A percentile compares a stretch with the other conserved stretches of the same genome.
Evolutionary conservation across 2,113 vertebrate genomes (phyloP).

Genomic region (Oncorhynchus mykiss): DNA sequence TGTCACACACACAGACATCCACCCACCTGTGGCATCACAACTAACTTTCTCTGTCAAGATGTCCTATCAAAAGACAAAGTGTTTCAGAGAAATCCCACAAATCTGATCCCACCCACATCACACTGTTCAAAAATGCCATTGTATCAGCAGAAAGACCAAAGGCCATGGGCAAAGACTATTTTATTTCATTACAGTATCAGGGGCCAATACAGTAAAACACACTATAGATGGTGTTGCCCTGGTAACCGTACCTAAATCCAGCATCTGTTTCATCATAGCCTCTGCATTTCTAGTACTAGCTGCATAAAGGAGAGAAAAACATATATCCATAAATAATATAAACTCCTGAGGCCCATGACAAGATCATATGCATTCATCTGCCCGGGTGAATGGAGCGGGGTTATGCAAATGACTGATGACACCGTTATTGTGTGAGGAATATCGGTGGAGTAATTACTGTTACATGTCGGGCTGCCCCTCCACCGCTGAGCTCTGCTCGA

Average conservation of each 20-base stretch:
- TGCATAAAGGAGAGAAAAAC: conserved; percentile 40
- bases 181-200: not conserved
- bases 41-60: not conserved
- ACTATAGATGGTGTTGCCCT: not conserved
- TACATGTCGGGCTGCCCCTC: conserved; percentile 72
- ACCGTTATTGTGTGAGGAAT: conserved; percentile 99
- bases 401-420: conserved; percentile 99
- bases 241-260: conserved; percentile 48
- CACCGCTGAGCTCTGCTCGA: conserved; percentile 64
- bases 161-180: not conserved
- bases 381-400: conserved; percentile 76
- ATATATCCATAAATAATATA: conserved; percentile 72
- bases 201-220: not conserved
- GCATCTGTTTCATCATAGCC: conserved; percentile 37
- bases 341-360: conserved; percentile 82
- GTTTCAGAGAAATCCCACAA: not conserved
- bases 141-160: not conserved
- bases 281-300: conserved; percentile 35
- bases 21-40: not conserved
- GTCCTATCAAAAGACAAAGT: not conserved
- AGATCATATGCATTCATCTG: conserved; percentile 87
- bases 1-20: conserved; percentile 1
- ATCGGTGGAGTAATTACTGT: conserved; percentile 99
- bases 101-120: not conserved
- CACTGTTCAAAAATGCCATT: not conserved